Evolutionary conservation across 2,888 invertebrate genomes (phyloP).

Genomic region (Lochmaea capreae): DNA sequence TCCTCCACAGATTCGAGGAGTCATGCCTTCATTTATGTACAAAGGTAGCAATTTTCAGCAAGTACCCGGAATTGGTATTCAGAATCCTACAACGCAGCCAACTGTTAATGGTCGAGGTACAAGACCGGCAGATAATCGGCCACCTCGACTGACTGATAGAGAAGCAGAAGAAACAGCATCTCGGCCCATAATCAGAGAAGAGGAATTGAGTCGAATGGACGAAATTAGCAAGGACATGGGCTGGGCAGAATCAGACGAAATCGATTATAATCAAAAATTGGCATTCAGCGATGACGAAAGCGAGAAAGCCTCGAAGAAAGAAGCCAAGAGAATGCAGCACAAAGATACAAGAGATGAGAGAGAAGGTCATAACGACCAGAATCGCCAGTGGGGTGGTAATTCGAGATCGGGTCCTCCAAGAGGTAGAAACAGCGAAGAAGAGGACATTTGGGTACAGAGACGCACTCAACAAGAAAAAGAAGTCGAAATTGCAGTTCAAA

Average conservation of each 20-base stretch:
- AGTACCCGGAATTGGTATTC: slow-evolving; percentile 44
- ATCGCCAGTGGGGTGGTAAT: slow-evolving; percentile 52
- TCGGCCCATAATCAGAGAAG: slow-evolving; percentile 91
- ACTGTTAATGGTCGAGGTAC: slow-evolving; percentile 61
- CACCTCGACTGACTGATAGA: slow-evolving; percentile 62
- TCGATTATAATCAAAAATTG: slow-evolving; percentile 94
- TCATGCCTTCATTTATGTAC: slow-evolving; percentile 79
- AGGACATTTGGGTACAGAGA: slow-evolving; percentile 45
- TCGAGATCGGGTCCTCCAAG: slow-evolving; percentile 52
- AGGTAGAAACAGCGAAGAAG: slow-evolving; percentile 62
- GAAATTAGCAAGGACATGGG: slow-evolving; percentile 90
- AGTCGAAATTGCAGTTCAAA: slow-evolving; percentile 82
- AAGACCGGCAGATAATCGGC: slow-evolving; percentile 54
- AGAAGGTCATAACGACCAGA: slow-evolving; percentile 40
- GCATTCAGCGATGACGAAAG: slow-evolving; percentile 94
- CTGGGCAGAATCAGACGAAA: slow-evolving; percentile 93
- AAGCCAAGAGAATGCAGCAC: slow-evolving; percentile 44
- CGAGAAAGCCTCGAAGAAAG: slow-evolving; percentile 51
- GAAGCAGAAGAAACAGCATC: slow-evolving; percentile 69
- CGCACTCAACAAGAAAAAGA: slow-evolving; percentile 67
- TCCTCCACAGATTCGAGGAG: slow-evolving; percentile 76
- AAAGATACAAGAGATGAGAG: slow-evolving; percentile 44
- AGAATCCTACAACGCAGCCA: slow-evolving; percentile 43
- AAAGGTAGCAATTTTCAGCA: slow-evolving; percentile 59
- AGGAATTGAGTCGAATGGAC: slow-evolving; percentile 92